Conservation (phyloP, 2,888 invertebrate species). For the Autographa gamma region DNA sequence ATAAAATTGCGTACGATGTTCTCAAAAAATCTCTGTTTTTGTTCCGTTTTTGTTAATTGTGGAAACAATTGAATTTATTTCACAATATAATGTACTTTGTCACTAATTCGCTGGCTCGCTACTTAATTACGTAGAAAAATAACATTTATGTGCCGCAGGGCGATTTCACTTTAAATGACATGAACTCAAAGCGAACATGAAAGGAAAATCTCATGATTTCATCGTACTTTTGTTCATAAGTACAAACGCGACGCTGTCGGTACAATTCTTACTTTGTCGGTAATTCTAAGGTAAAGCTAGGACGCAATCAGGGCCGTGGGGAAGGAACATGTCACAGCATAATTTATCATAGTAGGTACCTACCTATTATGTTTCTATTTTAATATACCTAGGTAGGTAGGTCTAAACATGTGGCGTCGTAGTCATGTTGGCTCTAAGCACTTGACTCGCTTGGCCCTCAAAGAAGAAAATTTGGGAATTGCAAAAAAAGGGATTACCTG, state of each 20-base stretch:
- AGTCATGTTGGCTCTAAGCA: background rate
- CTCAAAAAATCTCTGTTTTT: constrained; percentile 32
- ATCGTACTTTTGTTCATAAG: constrained; percentile 39
- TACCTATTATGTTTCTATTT: constrained; percentile 31
- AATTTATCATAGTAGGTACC: constrained; percentile 39
- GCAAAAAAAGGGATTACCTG: too few relatives aligned
- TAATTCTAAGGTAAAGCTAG: constrained; percentile 37
- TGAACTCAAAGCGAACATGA: constrained; percentile 6
- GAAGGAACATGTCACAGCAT: constrained; percentile 54
- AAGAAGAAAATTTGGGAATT: background rate
- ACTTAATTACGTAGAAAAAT: constrained; percentile 18
- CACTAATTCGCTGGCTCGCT: constrained; percentile 35
- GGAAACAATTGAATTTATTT: constrained; percentile 55
- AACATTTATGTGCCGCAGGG: constrained; percentile 20
- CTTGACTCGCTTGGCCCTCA: background rate
- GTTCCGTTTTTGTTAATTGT: constrained; percentile 37
- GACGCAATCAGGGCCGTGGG: constrained; percentile 49
- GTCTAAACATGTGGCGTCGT: constrained; percentile 23
- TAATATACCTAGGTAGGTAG: constrained; percentile 37
- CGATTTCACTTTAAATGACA: constrained; percentile 37
- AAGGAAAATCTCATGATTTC: constrained; percentile 28
- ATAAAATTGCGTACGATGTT: constrained; percentile 56
- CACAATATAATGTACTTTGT: constrained; percentile 26
- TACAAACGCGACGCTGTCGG: constrained; percentile 21
- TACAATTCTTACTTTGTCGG: constrained; percentile 53